Conservation (phyloP, 1,140 invertebrate species). For the Colletes latitarsis region DNA sequence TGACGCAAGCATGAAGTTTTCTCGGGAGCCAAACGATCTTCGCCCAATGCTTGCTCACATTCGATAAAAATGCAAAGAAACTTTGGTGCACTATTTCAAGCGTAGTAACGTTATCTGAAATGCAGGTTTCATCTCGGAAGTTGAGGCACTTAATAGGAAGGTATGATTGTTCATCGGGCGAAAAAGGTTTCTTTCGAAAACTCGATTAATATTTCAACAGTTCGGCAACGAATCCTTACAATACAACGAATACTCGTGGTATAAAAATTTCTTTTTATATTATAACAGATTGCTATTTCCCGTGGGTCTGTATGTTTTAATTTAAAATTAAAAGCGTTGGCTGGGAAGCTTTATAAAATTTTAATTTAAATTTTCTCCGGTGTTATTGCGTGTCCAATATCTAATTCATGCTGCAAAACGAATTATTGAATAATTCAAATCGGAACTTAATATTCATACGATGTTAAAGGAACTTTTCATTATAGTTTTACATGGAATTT, state of each 20-base stretch:
- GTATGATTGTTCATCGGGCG: neutral
- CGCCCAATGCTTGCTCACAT: neutral
- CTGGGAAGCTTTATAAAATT: neutral
- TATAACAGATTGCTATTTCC: neutral
- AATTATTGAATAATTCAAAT: too few relatives aligned
- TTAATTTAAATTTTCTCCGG: too few relatives aligned
- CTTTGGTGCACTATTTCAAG: neutral
- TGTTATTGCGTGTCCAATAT: too few relatives aligned
- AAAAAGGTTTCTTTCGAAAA: neutral
- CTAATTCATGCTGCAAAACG: too few relatives aligned
- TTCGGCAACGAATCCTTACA: neutral
- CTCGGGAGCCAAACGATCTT: neutral
- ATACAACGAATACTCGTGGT: too few relatives aligned
- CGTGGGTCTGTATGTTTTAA: neutral
- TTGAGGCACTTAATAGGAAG: constrained; percentile 10
- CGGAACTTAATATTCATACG: neutral
- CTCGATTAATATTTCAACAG: constrained; percentile 11
- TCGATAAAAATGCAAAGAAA: constrained; percentile 19
- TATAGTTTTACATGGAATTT: neutral
- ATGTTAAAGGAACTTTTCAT: neutral
- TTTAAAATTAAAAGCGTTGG: neutral
- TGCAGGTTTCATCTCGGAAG: neutral
- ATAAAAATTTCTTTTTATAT: neutral
- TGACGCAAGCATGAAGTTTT: constrained; percentile 10
- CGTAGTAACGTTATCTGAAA: neutral